These are phyloP conservation scores for Delia radicum DNA, from an alignment of 1,140 invertebrate species.

Conservation along the genomic window DNA sequence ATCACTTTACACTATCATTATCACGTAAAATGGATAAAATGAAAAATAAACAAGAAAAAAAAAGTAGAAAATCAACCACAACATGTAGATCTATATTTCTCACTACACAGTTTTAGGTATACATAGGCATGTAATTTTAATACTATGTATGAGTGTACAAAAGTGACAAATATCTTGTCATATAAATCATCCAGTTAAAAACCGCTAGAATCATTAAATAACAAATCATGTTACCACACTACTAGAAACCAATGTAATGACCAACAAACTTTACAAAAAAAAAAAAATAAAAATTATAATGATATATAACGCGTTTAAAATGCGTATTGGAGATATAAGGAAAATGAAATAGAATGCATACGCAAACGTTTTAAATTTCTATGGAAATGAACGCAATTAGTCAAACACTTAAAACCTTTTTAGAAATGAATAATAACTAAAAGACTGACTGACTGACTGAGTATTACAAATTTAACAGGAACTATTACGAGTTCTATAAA, in stretches of 20 bases:
- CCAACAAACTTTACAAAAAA: neutral
- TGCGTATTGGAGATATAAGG: neutral
- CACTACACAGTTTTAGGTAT: neutral
- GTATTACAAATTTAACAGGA: constrained; percentile 21
- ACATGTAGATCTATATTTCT: neutral
- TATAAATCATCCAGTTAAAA: constrained; percentile 15
- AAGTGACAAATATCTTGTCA: constrained; percentile 23
- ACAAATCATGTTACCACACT: constrained; percentile 12
- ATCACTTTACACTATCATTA: constrained; percentile 23
- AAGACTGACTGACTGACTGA: neutral
- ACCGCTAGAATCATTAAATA: constrained; percentile 24
- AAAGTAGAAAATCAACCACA: neutral
- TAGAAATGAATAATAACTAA: neutral
- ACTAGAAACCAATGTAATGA: neutral
- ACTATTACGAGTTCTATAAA: constrained; percentile 14
- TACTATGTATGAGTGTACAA: neutral
- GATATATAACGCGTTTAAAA: neutral
- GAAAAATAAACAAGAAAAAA: neutral
- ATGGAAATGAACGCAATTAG: constrained; percentile 29
- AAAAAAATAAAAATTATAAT: neutral
- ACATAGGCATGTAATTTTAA: neutral
- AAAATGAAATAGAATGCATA: neutral
- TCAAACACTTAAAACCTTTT: constrained; percentile 29
- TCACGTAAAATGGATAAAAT: neutral
- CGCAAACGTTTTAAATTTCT: constrained; percentile 25